Evolutionary conservation across 2,888 invertebrate species (phyloP), one percentile per base, ranked within the genome.

Genomic region (Paralinhomoeus sp.): DNA sequence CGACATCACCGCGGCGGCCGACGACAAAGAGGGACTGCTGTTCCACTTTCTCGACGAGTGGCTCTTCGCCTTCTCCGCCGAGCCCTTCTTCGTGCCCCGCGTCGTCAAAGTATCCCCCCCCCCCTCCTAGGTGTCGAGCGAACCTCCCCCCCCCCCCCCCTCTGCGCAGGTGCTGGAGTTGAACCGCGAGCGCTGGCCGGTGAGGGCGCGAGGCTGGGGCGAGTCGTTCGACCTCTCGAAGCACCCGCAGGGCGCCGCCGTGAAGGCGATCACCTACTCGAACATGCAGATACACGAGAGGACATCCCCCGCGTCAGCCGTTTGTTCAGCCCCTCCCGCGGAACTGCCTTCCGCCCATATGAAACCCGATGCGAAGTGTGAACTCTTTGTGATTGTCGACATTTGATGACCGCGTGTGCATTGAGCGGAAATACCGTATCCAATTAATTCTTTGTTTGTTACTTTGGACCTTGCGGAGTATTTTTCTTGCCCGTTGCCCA

Each of bases 201-300:
- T 91, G 57, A 76, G 74, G 53, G 73, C 74, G 2, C 64, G 60
- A 47, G 73, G 67, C 60, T 67, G 57, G 55, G 61, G 97, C n/a
- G 97, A 97, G 68, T 78, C 80, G 55, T 97, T 97, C 66, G 73
- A 75, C 56, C 70, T 91, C 45, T 76, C 76, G 1, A 89, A 83
- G 65, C 93, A 97, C 69, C 83, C 89, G 1, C 93, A 68, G 57
- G 93, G 91, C 17, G 78, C 84, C 2, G 97, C 99, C 69, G 85
- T 97, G 2, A 97, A 97, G 65, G 97, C 97, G 31, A 97, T 99
- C 51, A 97, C 97, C 3, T 99, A 97, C 67, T 91, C 93, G 9
- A 85, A 89, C 44, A 93, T 97, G 93, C 91, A 97, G 69, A 68
- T 84, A 40, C 69, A 72, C 53, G 68, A 72, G 45, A 62, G 27